Evolutionary conservation across 2,797 vertebrate species (phyloP), one percentile per base, ranked within the genome.

Genomic region (Brachymystax lenok): DNA sequence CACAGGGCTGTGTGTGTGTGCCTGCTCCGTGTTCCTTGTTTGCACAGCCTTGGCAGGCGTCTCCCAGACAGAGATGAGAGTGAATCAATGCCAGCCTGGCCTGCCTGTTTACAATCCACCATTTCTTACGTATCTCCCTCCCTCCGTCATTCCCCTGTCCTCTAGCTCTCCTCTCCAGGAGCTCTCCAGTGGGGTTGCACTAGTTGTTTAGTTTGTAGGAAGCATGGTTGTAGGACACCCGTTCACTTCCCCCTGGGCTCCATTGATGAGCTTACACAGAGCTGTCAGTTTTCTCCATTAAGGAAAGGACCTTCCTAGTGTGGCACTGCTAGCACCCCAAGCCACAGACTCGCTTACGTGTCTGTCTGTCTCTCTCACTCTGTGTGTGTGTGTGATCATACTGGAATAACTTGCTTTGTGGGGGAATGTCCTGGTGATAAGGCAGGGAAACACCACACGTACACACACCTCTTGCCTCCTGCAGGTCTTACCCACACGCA

Each of bases 251-350:
- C 21, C 71, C 5, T 28, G 12, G 19, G 73, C 76, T 74, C 80
- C 77, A 81, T 84, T 86, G 80, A 83, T 76, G 77, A 79, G 84
- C 82, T 87, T 82, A 83, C 81, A 85, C 81, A 80, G 84, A 59
- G 90, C 81, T 88, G 86, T 88, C 88, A 84, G 82, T 88, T 88
- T 83, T 84, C 81, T 85, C 63, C 71, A 84, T 86, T 87, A 83
- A 86, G 73, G 0, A 66, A 78, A 86, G 83, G 87, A 81, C 83
- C 84, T 83, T 68, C 54, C 75, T 66, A 35, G 70, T 27, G 50
- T 71, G 16, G 35, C 24, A 67, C 78, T 52, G 52, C 67, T 63
- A 14, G 33, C 56, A 24, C 14, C 27, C 27, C 2, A 13, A 67
- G 27, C 27, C 8, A 3, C 24, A 28, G 27, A 14, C 5, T 72